Base-by-base conservation (phyloP, 2,888 invertebrate species). In the Tortrix viridana region DNA sequence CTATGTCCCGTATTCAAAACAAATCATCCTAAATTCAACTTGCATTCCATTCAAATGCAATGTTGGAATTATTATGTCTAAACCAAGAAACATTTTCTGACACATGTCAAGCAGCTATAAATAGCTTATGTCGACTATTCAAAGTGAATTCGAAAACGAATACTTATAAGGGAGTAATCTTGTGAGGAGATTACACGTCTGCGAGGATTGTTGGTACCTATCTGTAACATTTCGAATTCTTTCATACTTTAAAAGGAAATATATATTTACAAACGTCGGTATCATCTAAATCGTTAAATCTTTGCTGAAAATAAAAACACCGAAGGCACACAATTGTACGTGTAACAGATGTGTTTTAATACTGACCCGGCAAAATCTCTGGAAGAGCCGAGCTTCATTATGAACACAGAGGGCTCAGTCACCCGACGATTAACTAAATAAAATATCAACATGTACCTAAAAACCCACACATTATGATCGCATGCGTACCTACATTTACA, bases 271-370 rank as follows among this genome's bases (percentile, higher is more conserved):
- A n/a, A 38, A n/a, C 5, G 5, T 38, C 38, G 4, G 38, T 38
- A 41, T 16, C 32, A 32, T n/a, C 71, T 72, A 72, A 75, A 82
- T 78, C 74, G 71, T 81, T 77, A 72, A 74, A 77, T 59, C 57
- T 67, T 69, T 65, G 64, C 75, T 72, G 79, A 80, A 83, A 82
- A 81, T 79, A 81, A 78, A 81, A 82, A 79, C 74, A 76, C 75
- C 69, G 65, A 73, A 69, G 77, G 79, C 80, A 84, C 78, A 81
- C 79, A 81, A 85, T 84, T 80, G 81, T 81, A 84, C 80, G 80
- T 80, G 87, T 82, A 84, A 77, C 90, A 89, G 87, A 89, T 90
- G 91, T 86, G 85, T 85, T 88, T 89, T 89, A 92, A 89, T 87
- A 88, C 87, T 85, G 85, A 86, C 82, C 88, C 86, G 77, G 82